phyloP scores from a whole-genome alignment of 2,888 invertebrate genomes.

The Orthosia incerta region DNA sequence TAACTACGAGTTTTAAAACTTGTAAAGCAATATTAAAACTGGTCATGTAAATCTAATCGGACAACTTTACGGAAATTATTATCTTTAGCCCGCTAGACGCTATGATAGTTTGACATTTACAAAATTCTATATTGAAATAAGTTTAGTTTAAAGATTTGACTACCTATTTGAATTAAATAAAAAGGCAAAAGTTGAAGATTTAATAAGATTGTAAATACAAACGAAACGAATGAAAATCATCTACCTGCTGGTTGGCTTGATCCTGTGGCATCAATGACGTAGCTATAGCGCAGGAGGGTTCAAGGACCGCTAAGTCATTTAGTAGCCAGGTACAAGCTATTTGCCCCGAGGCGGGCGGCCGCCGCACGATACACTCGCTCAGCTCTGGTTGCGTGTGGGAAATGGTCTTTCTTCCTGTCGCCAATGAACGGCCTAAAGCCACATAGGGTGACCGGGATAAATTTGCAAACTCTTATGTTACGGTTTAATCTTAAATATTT shows the following conservation, averaged over 20 bases:
- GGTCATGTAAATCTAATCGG: conserved; percentile 68
- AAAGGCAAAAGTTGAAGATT: neutral
- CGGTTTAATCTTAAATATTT: conserved; percentile 10
- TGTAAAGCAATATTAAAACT: conserved; percentile 61
- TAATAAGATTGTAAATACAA: conserved; percentile 18
- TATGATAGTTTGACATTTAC: conserved; percentile 51
- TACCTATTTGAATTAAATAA: conserved; percentile 8
- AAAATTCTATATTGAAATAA: conserved; percentile 9
- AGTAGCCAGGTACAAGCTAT: conserved; percentile 80
- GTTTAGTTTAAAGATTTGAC: conserved; percentile 20
- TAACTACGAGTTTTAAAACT: conserved; percentile 42
- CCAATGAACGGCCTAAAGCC: conserved; percentile 56
- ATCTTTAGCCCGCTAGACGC: conserved; percentile 45
- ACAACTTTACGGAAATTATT: conserved; percentile 63
- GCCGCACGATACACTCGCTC: conserved; percentile 70
- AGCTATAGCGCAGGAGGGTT: conserved; percentile 74
- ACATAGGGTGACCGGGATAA: conserved; percentile 42
- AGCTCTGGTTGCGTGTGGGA: conserved; percentile 77
- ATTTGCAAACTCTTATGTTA: conserved; percentile 36
- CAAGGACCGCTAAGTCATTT: conserved; percentile 83
- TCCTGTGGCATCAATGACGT: conserved; percentile 73
- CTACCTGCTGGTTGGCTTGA: conserved; percentile 64
- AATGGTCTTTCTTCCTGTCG: conserved; percentile 75
- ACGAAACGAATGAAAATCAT: conserved; percentile 35
- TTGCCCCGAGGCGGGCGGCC: conserved; percentile 74